A percentile compares a stretch with the other conserved stretches of the same genome.
Conservation (phyloP, 2,113 vertebrate genomes). For the Neomonachus schauinslandi region DNA sequence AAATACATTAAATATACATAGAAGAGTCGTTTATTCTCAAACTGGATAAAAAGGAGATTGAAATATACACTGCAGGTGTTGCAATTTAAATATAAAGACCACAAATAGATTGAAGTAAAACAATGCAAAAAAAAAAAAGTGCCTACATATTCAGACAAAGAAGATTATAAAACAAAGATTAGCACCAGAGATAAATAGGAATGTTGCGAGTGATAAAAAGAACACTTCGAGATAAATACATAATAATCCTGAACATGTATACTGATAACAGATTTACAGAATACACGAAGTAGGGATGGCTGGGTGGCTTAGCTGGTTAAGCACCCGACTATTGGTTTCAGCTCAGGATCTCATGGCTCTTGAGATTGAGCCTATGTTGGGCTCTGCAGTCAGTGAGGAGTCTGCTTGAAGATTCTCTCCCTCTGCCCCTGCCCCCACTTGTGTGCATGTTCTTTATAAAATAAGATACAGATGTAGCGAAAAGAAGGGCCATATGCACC, state of each 20-base stretch:
- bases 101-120: neutral
- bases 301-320: neutral
- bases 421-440: neutral
- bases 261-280: neutral
- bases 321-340: neutral
- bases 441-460: neutral
- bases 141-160: neutral
- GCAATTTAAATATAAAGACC: neutral
- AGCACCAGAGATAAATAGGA: neutral
- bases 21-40: neutral
- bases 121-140: neutral
- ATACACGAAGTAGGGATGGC: neutral
- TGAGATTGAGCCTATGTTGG: neutral
- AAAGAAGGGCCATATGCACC: too few species aligned
- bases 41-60: neutral
- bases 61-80: neutral
- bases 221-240: neutral
- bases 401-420: neutral
- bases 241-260: neutral
- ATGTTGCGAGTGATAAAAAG: neutral
- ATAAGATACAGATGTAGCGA: neutral
- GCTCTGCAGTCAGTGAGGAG: neutral
- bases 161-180: neutral
- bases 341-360: neutral
- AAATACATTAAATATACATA: neutral